These are phyloP conservation scores for Cephus nigrinus DNA, from an alignment of 2,888 invertebrate species.

Conservation along the genomic window DNA sequence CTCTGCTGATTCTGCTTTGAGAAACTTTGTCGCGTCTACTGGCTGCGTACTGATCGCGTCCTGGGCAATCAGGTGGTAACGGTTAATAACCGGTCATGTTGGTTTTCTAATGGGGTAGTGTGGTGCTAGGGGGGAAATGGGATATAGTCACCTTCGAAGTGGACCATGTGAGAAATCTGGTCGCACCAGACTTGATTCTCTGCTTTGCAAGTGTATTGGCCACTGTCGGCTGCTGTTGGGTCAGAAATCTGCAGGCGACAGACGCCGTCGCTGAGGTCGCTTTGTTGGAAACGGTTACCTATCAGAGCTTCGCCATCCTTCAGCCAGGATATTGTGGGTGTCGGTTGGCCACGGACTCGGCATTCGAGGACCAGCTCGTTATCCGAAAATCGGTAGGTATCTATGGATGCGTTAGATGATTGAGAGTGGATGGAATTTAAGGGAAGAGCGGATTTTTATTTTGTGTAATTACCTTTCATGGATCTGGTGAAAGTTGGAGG, in stretches of 20 bases:
- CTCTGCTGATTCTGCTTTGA: conserved; percentile 37
- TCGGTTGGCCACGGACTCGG: conserved; percentile 79
- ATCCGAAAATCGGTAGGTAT: conserved; percentile 77
- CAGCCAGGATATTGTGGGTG: conserved; percentile 80
- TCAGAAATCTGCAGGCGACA: conserved; percentile 76
- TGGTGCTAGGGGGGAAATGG: conserved; percentile 17
- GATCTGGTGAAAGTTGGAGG: conserved; percentile 81
- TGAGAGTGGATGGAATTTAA: not conserved
- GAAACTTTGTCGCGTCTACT: conserved; percentile 31
- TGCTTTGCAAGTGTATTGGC: conserved; percentile 81
- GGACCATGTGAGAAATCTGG: conserved; percentile 79
- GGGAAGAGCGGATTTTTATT: conserved; percentile 1
- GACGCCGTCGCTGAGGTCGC: conserved; percentile 79
- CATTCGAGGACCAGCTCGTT: conserved; percentile 84
- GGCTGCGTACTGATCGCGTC: conserved; percentile 27
- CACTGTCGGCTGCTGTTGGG: conserved; percentile 78
- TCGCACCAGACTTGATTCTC: conserved; percentile 78
- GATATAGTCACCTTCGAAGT: conserved; percentile 72
- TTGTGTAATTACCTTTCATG: conserved; percentile 72
- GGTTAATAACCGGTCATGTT: not conserved
- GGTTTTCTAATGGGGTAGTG: conserved; percentile 60
- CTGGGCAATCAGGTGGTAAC: conserved; percentile 17
- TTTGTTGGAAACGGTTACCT: conserved; percentile 73
- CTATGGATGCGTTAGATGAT: conserved; percentile 61
- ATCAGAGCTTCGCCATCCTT: conserved; percentile 75